phyloP scores from a whole-genome alignment of 2,797 vertebrate species.

The Sebastes nivosus region DNA sequence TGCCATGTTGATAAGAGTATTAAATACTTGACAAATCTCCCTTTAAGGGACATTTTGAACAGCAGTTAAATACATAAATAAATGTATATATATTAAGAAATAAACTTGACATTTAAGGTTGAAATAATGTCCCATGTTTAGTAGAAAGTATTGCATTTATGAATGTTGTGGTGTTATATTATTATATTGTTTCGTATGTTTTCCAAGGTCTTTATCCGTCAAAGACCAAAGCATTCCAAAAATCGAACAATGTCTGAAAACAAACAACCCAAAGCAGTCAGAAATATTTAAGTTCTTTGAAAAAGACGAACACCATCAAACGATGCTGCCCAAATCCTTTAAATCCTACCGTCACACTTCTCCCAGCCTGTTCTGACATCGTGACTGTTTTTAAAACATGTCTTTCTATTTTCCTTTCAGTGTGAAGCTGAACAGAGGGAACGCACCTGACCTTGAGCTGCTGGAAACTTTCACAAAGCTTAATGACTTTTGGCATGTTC shows the following conservation, averaged over 20 bases:
- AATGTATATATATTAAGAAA: neutral
- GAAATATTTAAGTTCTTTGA: neutral
- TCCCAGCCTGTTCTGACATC: neutral
- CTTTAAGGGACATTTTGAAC: too few species aligned
- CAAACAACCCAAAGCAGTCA: neutral
- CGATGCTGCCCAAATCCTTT: neutral
- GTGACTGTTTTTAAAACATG: neutral
- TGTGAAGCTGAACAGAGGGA: neutral
- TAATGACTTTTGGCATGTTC: neutral
- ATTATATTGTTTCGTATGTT: neutral
- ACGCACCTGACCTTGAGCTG: neutral
- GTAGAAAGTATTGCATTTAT: neutral
- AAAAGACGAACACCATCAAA: neutral
- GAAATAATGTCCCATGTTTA: neutral
- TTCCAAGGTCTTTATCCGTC: neutral
- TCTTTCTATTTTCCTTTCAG: neutral
- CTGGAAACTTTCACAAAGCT: neutral
- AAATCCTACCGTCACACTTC: neutral
- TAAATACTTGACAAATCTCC: too few species aligned
- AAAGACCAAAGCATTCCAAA: too few species aligned
- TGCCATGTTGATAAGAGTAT: too few species aligned
- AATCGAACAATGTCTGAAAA: too few species aligned
- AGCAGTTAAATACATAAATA: too few species aligned
- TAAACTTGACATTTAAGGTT: neutral
- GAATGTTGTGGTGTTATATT: neutral